Base-by-base conservation (phyloP, 2,888 invertebrate genomes). In the Seira musarum region DNA sequence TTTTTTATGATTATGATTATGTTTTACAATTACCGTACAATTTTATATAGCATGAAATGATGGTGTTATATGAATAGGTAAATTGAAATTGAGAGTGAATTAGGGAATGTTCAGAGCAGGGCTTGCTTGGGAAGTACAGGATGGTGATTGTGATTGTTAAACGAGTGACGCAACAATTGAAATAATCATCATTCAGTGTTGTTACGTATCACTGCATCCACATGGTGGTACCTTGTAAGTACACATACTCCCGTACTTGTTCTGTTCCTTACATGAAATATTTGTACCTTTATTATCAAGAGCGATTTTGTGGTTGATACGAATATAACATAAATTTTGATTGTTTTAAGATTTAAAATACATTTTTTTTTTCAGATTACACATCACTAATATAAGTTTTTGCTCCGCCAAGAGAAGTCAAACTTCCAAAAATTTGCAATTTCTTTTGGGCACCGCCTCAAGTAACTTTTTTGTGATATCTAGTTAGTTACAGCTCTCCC, bases 151-250 rank as follows among this genome's bases (percentile, higher is more conserved):
- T 24, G 49, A 53, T 53, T 17, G 21, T 22, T 67, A 40, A 3
- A 13, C 17, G 15, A 24, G 67, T 67, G 67, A 67, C 67, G 67
- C 53, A 67, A 67, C 49, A 22, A 49, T 67, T 49, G 21, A 21
- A 19, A 15, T 21, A 67, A n/a, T 17, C 64, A 25, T 25, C 30
- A 64, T 6, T 25, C 25, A 30, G 60, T 60, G 60, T 65, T 53
- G 53, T 53, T 53, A 53, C 53, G 53, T 53, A 53, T 17, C 53
- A 53, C 53, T 53, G 53, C 53, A 53, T 53, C 53, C 53, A 53
- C 53, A 17, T n/a, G 53, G n/a, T n/a, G n/a, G 30, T 30, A 30
- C 30, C 30, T 8, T 30, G 8, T 30, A 30, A 30, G 30, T 30
- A 30, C n/a, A n/a, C n/a, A n/a, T n/a, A n/a, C n/a, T n/a, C n/a